These are phyloP conservation scores for Heterotilapia buettikoferi DNA, from an alignment of 2,113 vertebrate species.

Conservation along the genomic window DNA sequence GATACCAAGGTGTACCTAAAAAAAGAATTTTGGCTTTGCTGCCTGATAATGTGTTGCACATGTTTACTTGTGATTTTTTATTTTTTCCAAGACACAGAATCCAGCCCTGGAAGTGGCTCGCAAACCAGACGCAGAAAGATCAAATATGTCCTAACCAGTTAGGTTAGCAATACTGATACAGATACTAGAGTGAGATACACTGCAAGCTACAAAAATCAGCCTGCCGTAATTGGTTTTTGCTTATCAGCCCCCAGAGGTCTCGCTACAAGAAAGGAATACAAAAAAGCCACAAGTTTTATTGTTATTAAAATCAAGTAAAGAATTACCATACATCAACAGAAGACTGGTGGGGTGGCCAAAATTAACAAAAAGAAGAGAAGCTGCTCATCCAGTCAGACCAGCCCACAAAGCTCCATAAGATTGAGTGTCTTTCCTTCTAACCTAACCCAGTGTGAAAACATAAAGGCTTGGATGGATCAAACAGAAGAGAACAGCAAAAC, in stretches of 20 bases:
- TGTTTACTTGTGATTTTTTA: background rate
- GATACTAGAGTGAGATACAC: background rate
- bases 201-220: background rate
- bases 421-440: background rate
- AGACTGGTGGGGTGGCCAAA: background rate
- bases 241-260: background rate
- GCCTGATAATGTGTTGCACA: background rate
- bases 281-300: background rate
- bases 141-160: background rate
- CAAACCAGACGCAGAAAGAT: background rate
- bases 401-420: background rate
- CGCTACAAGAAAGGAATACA: background rate
- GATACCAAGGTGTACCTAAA: background rate
- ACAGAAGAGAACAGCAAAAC: background rate
- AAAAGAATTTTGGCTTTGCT: background rate
- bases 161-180: background rate
- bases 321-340: background rate
- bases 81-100: background rate
- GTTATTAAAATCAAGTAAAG: background rate
- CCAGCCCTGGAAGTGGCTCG: background rate
- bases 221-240: background rate
- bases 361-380: background rate
- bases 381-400: background rate
- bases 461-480: background rate
- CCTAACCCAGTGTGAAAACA: background rate